Conservation (phyloP, 2,888 invertebrate species). For the Stictocephala bisonia region DNA sequence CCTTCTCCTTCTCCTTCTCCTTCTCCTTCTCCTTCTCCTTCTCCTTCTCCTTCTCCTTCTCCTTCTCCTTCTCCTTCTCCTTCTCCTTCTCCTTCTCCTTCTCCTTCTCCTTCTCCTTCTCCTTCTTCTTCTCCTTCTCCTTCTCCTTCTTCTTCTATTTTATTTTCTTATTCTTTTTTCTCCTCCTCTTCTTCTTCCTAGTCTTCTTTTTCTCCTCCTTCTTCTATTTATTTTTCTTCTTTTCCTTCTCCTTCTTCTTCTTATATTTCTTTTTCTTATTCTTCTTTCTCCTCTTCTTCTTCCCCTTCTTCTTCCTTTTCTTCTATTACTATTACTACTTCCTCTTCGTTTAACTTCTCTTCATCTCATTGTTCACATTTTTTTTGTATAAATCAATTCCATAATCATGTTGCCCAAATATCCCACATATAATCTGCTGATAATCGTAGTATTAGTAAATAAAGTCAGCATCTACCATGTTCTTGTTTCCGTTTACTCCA, state of each 20-base stretch:
- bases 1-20: not conserved
- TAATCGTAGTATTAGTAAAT: too few relatives aligned
- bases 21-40: not conserved
- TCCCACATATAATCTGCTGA: too few relatives aligned
- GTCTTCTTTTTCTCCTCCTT: not conserved
- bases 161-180: not conserved
- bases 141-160: constrained; percentile 1
- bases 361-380: not conserved
- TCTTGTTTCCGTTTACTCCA: too few relatives aligned
- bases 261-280: not conserved
- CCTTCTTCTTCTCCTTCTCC: not conserved
- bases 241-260: not conserved
- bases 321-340: not conserved
- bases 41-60: not conserved
- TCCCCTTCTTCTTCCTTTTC: not conserved
- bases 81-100: not conserved
- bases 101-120: not conserved
- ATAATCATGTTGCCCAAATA: too few relatives aligned
- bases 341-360: not conserved
- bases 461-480: too few relatives aligned
- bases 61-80: not conserved
- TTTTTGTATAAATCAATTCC: not conserved
- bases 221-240: not conserved
- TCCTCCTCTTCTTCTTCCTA: not conserved
- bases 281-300: not conserved